Percentiles rank a stretch among this genome's conserved stretches.
Evolutionary conservation across 2,797 vertebrate species (phyloP).

Genomic region (Smutsia temminckii): DNA sequence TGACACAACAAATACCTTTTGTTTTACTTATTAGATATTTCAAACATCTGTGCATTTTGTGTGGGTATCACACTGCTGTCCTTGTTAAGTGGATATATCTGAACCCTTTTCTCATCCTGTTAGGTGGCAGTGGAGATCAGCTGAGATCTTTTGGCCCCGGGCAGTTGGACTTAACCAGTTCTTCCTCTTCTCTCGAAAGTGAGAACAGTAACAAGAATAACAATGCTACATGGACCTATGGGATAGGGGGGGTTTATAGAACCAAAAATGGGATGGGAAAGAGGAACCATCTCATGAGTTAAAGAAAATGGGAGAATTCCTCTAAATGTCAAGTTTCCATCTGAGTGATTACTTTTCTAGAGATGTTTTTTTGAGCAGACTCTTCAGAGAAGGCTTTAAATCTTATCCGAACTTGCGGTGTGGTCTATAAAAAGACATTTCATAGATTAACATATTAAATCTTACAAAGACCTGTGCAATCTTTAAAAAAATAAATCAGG

Average conservation of each 20-base stretch:
- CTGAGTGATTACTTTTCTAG: not conserved
- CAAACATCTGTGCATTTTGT: not conserved
- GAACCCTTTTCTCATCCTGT: slow-evolving; percentile 70
- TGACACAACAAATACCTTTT: not conserved
- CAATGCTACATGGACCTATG: slow-evolving; percentile 65
- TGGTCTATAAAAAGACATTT: slow-evolving; percentile 51
- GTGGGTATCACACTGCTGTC: slow-evolving; percentile 13
- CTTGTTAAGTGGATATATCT: slow-evolving; percentile 40
- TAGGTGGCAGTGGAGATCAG: slow-evolving; percentile 65
- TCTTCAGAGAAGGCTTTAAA: not conserved
- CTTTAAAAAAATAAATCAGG: slow-evolving; percentile 68
- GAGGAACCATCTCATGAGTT: slow-evolving; percentile 12
- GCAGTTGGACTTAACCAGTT: slow-evolving; percentile 74
- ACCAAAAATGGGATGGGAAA: not conserved
- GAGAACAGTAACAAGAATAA: slow-evolving; percentile 79
- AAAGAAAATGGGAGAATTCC: not conserved
- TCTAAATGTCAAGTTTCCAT: not conserved
- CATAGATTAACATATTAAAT: not conserved
- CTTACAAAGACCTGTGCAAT: slow-evolving; percentile 60
- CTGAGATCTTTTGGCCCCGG: slow-evolving; percentile 72
- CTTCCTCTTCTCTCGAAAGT: slow-evolving; percentile 74
- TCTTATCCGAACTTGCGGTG: not conserved
- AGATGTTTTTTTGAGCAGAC: not conserved
- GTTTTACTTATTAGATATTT: not conserved
- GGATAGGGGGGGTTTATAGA: slow-evolving; percentile 74